Base-by-base conservation (phyloP, 2,797 vertebrate genomes). In the Microctenopoma steveboyesi region DNA sequence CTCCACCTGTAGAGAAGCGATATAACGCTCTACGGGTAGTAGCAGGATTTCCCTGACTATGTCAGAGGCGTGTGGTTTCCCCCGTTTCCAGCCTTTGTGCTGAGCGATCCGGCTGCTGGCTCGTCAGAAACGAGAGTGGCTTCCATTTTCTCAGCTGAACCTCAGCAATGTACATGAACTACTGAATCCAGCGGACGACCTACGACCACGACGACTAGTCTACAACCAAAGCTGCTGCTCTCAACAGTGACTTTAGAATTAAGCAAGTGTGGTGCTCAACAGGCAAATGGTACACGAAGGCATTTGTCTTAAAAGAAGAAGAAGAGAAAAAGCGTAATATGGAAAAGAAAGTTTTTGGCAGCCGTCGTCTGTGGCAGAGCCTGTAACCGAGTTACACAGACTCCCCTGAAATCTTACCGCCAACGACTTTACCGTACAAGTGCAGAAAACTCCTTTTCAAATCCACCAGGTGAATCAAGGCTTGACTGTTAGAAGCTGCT, bases 241-340 rank as follows among this genome's bases (percentile, higher is more conserved):
- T 55, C 68, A 83, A 87, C 71, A 72, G 73, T 82, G 79, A 88
- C 72, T 78, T 85, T 76, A 80, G 89, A 90, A 81, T 85, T 82
- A 92, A 91, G 89, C 88, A 90, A 79, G 88, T 76, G 64, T 79
- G 86, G 89, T 90, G 86, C 67, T 91, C 64, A 77, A 79, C 61
- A 88, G 85, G 83, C 81, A 81, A 22, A 87, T 72, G 78, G 82
- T 76, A 86, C 73, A 84, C 62, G 87, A 78, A 91, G 78, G 82
- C 85, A 78, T 73, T 64, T 45, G 30, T 83, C 54, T 64, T 67
- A 22, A 27, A 78, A 78, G 22, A 22, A 73, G 54, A 75, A 70
- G 2, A 42, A 47, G 30, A 35, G 54, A 25, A 39, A 25, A 76
- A 73, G 55, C 35, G 39, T 62, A 79, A 81, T 65, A 86, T 81